Base-by-base conservation (phyloP, 2,797 vertebrate genomes). In the Acanthopagrus latus region DNA sequence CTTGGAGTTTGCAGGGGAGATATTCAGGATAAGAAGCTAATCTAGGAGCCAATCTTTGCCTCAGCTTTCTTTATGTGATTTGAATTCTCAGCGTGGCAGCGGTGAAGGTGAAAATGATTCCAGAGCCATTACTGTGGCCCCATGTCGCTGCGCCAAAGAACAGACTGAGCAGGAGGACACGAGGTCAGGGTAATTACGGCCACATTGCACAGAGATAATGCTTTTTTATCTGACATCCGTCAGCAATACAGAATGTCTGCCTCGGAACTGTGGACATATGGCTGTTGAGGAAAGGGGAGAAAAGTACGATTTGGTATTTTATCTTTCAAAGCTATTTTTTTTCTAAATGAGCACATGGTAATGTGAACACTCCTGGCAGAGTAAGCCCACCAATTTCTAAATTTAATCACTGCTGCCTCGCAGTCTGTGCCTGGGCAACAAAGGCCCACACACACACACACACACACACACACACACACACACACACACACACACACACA, bases 31-130 rank as follows among this genome's bases (percentile, higher is more conserved):
- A 82, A 91, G 74, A 64, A 75, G 78, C 84, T 89, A 89, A 89
- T 94, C 85, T 86, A 44, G 23, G 57, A 88, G 79, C 71, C 76
- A 86, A 86, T 90, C 73, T 89, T 27, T 60, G 79, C 72, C 66
- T 47, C 41, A 9, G 56, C 44, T 83, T 82, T 77, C 66, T 69
- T 82, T 60, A 55, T 88, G 79, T 86, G 77, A 89, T 91, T 82
- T 92, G 82, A 90, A 89, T 89, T 89, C 87, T 64, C 84, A 83
- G 84, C 79, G 58, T 90, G 85, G 52, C 75, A 64, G 79, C 9
- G 68, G 84, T 82, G 85, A 85, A 89, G 88, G 86, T 89, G 86
- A 91, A 90, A 93, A 87, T 84, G 70, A 91, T 87, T 90, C 50
- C 27, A 71, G 69, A 82, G 74, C 80, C 73, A 85, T 91, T 89